A percentile compares a stretch with the other conserved stretches of the same genome.
phyloP scores from a whole-genome alignment of 2,888 invertebrate species.

The Linnaemya tessellans region DNA sequence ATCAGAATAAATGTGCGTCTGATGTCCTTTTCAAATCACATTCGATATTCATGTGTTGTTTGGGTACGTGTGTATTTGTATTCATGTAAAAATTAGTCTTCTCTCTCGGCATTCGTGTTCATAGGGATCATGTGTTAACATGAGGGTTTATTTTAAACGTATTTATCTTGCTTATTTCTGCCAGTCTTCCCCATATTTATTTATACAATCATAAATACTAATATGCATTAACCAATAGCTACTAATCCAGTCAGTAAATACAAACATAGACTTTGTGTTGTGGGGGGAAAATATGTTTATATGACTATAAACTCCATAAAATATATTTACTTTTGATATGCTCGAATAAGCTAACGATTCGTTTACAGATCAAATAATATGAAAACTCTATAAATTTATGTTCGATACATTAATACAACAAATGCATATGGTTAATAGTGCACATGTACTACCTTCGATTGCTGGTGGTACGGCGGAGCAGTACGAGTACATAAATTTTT shows the following conservation, averaged over 20 bases:
- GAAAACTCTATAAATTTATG: conserved; percentile 8
- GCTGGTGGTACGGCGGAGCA: not conserved
- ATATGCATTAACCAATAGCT: conserved; percentile 16
- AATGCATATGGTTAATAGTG: not conserved
- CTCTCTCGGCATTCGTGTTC: not conserved
- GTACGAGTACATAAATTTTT: not conserved
- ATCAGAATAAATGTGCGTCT: too few species aligned
- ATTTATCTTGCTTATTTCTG: conserved; percentile 18
- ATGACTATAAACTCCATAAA: conserved; percentile 41
- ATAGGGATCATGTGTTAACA: conserved; percentile 49
- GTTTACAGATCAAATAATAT: conserved; percentile 23
- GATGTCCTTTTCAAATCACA: not conserved
- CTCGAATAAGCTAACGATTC: conserved; percentile 42
- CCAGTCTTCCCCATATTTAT: conserved; percentile 16
- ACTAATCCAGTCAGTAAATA: conserved; percentile 2
- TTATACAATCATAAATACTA: conserved; percentile 13
- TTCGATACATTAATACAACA: conserved; percentile 2
- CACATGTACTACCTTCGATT: not conserved
- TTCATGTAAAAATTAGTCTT: not conserved
- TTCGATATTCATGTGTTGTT: not conserved
- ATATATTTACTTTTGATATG: conserved; percentile 59
- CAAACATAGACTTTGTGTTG: not conserved
- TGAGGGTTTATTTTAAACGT: conserved; percentile 23
- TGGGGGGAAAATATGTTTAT: not conserved
- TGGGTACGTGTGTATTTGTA: not conserved